Conservation (phyloP, 2,113 vertebrate species). For the Cariama cristata region DNA sequence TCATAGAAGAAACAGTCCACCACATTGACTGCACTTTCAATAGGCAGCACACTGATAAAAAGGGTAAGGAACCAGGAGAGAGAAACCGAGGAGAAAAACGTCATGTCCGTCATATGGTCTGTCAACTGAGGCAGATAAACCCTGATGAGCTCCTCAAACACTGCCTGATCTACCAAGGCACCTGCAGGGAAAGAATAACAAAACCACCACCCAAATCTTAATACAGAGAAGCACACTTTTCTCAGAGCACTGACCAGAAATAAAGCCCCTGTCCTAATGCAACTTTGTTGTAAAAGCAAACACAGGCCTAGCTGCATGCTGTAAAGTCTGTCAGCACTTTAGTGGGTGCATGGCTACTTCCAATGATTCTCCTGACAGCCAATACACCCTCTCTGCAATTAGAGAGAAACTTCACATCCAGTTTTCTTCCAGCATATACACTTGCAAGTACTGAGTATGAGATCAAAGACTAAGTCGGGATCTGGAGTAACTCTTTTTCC, state of each 20-base stretch:
- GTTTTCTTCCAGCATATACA: neutral
- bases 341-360: neutral
- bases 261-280: neutral
- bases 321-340: neutral
- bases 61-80: conserved; percentile 99
- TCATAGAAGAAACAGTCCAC: conserved; percentile 99
- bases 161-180: conserved; percentile 97
- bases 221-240: neutral
- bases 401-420: neutral
- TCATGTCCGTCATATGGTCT: conserved; percentile 95
- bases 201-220: conserved; percentile 39
- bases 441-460: neutral
- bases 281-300: neutral
- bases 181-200: conserved; percentile 78
- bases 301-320: neutral
- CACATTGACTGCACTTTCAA: conserved; percentile 96
- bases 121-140: conserved; percentile 93
- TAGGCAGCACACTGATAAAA: conserved; percentile 95
- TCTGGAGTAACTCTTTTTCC: neutral
- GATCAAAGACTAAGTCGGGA: neutral
- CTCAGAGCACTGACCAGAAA: neutral
- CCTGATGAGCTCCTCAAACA: conserved; percentile 96
- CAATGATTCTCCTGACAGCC: neutral
- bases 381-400: neutral
- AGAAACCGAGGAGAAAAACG: conserved; percentile 97